Evolutionary conservation across 2,888 invertebrate genomes (phyloP).

Genomic region (Fragum fragum): DNA sequence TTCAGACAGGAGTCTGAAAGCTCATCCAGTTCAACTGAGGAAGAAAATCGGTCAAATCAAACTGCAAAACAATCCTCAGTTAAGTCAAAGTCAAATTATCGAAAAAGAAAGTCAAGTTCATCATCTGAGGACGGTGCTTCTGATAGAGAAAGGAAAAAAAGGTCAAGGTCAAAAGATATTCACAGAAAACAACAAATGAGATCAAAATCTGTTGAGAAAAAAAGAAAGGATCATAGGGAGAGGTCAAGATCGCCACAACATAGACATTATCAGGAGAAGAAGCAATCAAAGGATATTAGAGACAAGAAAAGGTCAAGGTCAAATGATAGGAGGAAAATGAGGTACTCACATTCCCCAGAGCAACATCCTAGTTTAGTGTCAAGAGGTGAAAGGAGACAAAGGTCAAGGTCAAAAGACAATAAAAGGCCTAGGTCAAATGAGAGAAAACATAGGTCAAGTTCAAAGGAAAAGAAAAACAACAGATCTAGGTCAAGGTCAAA

Average conservation of each 20-base stretch:
- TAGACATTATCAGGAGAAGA: background rate
- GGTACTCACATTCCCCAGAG: slow-evolving; percentile 37
- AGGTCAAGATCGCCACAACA: background rate
- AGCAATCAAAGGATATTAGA: slow-evolving; percentile 23
- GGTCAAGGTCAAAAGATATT: slow-evolving; percentile 6
- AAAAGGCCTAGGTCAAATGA: slow-evolving; percentile 21
- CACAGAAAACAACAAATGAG: slow-evolving; percentile 3
- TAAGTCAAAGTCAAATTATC: slow-evolving; percentile 28
- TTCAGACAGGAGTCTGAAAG: slow-evolving; percentile 21
- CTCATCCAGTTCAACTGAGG: background rate
- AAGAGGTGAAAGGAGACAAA: slow-evolving; percentile 34
- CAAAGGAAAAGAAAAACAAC: slow-evolving; percentile 38
- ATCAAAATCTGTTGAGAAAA: background rate
- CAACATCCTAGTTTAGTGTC: background rate
- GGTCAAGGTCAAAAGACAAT: slow-evolving; percentile 50
- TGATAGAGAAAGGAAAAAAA: slow-evolving; percentile 13
- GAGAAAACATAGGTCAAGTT: background rate
- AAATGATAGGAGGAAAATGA: slow-evolving; percentile 16
- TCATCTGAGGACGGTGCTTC: slow-evolving; percentile 19
- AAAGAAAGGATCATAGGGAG: background rate
- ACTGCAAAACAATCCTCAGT: background rate
- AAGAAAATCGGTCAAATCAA: background rate
- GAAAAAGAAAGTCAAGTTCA: slow-evolving; percentile 14
- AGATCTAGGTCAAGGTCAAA: slow-evolving; percentile 24
- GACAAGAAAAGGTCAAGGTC: slow-evolving; percentile 29